A percentile compares a stretch with the other conserved stretches of the same genome.
Conservation (phyloP, 2,113 vertebrate species). For the Lontra canadensis region DNA sequence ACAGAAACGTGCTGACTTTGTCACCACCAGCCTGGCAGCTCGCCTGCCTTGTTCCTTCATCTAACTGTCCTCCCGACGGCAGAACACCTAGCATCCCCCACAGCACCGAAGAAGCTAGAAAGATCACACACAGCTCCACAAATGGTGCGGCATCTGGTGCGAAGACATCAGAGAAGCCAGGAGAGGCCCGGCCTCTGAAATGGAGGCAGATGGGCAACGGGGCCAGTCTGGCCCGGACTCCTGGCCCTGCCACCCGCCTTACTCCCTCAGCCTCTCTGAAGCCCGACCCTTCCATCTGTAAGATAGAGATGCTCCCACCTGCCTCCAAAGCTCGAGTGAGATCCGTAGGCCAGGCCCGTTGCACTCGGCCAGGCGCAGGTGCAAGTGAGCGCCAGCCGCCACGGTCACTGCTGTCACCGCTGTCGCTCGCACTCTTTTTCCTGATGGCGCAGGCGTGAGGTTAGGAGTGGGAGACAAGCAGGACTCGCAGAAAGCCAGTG, state of each 20-base stretch:
- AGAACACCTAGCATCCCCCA: not conserved
- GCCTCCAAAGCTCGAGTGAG: not conserved
- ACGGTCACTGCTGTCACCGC: fast-evolving
- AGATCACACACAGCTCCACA: not conserved
- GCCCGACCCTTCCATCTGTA: not conserved
- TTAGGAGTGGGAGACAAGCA: not conserved
- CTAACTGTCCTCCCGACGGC: not conserved
- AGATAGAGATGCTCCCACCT: not conserved
- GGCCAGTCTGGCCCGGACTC: not conserved
- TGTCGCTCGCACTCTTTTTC: fast-evolving
- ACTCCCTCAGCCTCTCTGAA: not conserved
- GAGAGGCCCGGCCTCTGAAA: not conserved
- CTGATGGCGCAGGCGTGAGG: fast-evolving
- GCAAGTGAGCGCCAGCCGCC: fast-evolving
- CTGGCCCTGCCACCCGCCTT: not conserved
- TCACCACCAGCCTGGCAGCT: not conserved
- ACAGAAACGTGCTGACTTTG: fast-evolving
- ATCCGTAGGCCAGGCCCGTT: fast-evolving
- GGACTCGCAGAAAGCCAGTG: not conserved
- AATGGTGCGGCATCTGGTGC: not conserved
- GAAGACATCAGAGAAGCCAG: not conserved
- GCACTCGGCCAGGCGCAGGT: not conserved
- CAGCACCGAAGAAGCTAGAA: not conserved
- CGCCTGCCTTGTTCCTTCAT: not conserved
- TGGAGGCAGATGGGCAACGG: not conserved